Base-by-base conservation (phyloP, 2,797 vertebrate genomes). In the Gallinago nigripennis region DNA sequence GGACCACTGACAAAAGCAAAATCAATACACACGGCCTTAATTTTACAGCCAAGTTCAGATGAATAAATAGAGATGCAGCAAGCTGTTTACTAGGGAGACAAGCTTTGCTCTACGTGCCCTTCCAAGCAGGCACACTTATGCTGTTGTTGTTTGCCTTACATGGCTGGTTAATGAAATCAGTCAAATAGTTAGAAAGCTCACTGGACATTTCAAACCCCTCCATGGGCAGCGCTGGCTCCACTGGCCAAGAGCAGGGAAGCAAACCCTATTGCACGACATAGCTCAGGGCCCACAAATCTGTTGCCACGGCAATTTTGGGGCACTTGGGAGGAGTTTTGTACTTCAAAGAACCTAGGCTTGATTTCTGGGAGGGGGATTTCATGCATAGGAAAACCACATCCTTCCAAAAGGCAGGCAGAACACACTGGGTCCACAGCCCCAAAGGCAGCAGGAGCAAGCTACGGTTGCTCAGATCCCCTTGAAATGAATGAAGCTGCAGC, bases 1-100 rank as follows among this genome's bases (percentile, higher is more conserved):
- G 97, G 97, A 97, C 91, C 94, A 90, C 60, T 96, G 96, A 98
- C 97, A 97, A 97, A 98, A 97, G 97, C 95, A 96, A 92, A 97
- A 97, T 97, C 97, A 96, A 96, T 96, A 96, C 96, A 97, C 96
- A 88, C 93, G 94, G 92, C 90, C 94, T 95, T 89, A 54, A 9
- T 93, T 88, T 91, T 95, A 88, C 57, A 94, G 91, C 94, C 95
- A 97, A 97, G 89, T 96, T 95, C 95, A 97, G 94, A 96, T 94
- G 95, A 96, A 87, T 94, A 95, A 91, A 88, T 91, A 89, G 95
- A 91, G 82, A 87, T 80, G 95, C 82, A 91, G 93, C 91, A 95
- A 96, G 93, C 91, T 90, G 89, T 95, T 96, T 92, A 90, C 72
- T 50, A 92, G 83, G 79, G 73, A 94, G 64, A 86, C 90, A 82